Conservation (phyloP, 2,888 invertebrate genomes). For the Nephrotoma guestfalica region DNA sequence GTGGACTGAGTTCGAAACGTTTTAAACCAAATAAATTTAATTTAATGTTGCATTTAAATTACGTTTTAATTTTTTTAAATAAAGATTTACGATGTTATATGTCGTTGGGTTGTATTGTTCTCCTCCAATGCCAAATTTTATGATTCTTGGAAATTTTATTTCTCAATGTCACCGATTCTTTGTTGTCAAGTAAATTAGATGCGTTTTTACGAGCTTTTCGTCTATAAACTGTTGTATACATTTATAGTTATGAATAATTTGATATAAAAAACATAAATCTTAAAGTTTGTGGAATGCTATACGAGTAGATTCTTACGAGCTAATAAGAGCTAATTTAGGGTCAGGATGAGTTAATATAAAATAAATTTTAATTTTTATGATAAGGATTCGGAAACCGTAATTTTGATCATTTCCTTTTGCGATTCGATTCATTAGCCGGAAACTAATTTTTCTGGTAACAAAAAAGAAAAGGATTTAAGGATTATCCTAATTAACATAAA, state of each 20-base stretch:
- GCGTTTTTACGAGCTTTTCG: neutral
- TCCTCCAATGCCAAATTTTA: neutral
- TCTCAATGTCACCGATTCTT: neutral
- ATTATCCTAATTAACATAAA: neutral
- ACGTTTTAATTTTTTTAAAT: neutral
- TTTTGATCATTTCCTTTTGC: neutral
- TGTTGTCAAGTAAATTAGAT: neutral
- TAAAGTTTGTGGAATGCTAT: neutral
- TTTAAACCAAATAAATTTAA: neutral
- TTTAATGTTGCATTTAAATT: neutral
- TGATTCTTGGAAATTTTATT: neutral
- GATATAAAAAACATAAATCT: neutral
- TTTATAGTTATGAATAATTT: neutral
- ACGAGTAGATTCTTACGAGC: neutral
- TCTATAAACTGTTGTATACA: neutral
- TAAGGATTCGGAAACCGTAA: neutral
- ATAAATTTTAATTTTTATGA: neutral
- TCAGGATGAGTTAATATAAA: neutral
- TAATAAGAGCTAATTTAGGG: neutral
- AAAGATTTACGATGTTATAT: neutral
- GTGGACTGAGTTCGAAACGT: neutral
- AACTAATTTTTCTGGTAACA: neutral
- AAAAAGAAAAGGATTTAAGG: neutral
- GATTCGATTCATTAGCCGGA: neutral
- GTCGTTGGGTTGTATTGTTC: neutral